phyloP scores from a whole-genome alignment of 1,140 invertebrate species.

The Drosophila yakuba region DNA sequence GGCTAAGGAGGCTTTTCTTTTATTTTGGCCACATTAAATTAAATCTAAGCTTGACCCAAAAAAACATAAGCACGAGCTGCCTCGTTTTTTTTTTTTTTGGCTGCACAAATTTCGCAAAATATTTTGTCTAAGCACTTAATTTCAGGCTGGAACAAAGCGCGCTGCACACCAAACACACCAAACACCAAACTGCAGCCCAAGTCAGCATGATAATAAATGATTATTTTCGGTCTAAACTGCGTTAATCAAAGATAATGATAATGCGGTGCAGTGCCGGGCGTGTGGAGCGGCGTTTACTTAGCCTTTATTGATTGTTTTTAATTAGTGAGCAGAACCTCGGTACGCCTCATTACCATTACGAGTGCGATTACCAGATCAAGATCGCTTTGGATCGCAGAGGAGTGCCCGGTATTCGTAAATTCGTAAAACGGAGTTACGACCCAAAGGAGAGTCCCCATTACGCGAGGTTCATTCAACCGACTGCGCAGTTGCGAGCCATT shows the following conservation, averaged over 20 bases:
- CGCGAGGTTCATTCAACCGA: constrained; percentile 59
- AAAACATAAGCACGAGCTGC: constrained; percentile 33
- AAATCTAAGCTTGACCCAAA: constrained; percentile 81
- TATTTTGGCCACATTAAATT: constrained; percentile 62
- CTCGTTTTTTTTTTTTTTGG: constrained; percentile 13
- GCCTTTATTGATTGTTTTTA: constrained; percentile 80
- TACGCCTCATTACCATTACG: constrained; percentile 54
- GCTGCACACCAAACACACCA: constrained; percentile 22
- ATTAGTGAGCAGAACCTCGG: constrained; percentile 64
- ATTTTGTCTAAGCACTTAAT: constrained; percentile 72
- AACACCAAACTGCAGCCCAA: constrained; percentile 36
- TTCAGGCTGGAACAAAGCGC: constrained; percentile 36
- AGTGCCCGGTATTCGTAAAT: constrained; percentile 37
- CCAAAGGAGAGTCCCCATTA: constrained; percentile 33
- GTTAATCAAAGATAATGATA: constrained; percentile 78
- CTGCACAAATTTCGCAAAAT: constrained; percentile 59
- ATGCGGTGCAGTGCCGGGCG: constrained; percentile 53
- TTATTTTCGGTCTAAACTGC: constrained; percentile 78
- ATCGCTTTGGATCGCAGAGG: constrained; percentile 39
- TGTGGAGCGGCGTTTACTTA: constrained; percentile 30
- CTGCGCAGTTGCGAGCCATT: constrained; percentile 42
- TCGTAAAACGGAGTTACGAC: not conserved
- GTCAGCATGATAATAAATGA: constrained; percentile 75
- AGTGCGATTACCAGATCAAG: constrained; percentile 43
- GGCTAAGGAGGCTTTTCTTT: constrained; percentile 29